Evolutionary conservation across 2,797 vertebrate genomes (phyloP).

Genomic region (Denticeps clupeoides): DNA sequence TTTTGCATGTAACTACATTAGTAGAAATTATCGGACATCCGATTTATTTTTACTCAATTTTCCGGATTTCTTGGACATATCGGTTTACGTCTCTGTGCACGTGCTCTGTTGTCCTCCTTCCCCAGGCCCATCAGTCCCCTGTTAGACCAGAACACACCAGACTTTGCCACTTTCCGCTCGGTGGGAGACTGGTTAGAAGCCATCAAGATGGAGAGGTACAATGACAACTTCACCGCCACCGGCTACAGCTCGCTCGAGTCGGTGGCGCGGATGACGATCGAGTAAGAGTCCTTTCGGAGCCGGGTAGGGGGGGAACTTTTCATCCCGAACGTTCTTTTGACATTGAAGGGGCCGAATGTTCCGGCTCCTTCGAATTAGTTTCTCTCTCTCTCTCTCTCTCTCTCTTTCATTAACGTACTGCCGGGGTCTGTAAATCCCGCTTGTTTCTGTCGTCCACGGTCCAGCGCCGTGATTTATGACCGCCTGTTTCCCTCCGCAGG

Average conservation of each 20-base stretch:
- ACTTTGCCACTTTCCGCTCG: conserved; percentile 67
- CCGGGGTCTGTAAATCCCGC: conserved; percentile 27
- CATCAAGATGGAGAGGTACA: conserved; percentile 96
- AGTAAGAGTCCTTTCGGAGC: conserved; percentile 65
- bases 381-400: conserved; percentile 3
- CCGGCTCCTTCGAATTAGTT: too few species aligned
- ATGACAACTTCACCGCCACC: conserved; percentile 90
- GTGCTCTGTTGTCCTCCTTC: conserved; percentile 39
- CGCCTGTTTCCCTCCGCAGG: conserved; percentile 51
- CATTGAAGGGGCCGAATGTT: too few species aligned
- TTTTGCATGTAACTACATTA: conserved; percentile 32
- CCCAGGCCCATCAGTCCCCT: conserved; percentile 85
- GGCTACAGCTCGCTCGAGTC: conserved; percentile 93
- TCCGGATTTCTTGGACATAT: conserved; percentile 6
- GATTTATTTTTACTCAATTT: conserved; percentile 29
- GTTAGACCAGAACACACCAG: conserved; percentile 84
- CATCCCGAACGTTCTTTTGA: too few species aligned
- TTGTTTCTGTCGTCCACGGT: conserved; percentile 18
- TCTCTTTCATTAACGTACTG: conserved; percentile 36
- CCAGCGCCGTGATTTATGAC: conserved; percentile 36
- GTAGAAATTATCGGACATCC: too few species aligned
- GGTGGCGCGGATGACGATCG: conserved; percentile 96
- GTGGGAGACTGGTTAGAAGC: conserved; percentile 92
- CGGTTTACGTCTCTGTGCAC: conserved; percentile 3
- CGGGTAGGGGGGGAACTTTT: too few species aligned